Evolutionary conservation across 1,140 invertebrate species (phyloP).

Genomic region (Holcopasites calliopsidis): DNA sequence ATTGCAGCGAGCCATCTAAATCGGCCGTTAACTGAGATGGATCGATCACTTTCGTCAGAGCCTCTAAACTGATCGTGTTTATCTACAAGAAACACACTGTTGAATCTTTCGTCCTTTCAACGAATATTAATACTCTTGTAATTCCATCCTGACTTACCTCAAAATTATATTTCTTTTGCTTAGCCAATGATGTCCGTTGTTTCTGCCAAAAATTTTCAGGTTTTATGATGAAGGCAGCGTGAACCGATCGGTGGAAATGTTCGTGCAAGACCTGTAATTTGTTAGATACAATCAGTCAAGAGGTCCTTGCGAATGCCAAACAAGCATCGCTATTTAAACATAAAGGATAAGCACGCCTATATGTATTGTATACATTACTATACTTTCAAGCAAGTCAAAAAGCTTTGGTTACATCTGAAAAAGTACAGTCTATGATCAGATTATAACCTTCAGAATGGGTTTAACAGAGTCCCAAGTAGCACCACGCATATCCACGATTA

Average conservation of each 20-base stretch:
- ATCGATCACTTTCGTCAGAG: slow-evolving; percentile 94
- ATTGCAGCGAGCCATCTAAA: slow-evolving; percentile 95
- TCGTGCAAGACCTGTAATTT: slow-evolving; percentile 90
- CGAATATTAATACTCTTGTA: neutral
- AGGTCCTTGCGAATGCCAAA: neutral
- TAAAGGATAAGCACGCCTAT: no score
- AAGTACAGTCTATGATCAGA: neutral
- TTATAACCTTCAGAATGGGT: slow-evolving; percentile 91
- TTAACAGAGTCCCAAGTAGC: slow-evolving; percentile 97
- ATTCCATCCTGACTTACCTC: slow-evolving; percentile 85
- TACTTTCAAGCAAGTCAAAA: no score
- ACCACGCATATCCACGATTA: slow-evolving; percentile 97
- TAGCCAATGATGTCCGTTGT: slow-evolving; percentile 96
- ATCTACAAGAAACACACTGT: slow-evolving; percentile 84
- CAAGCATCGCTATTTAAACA: no score
- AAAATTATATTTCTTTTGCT: slow-evolving; percentile 99
- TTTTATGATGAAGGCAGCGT: slow-evolving; percentile 97
- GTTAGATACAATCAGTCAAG: neutral
- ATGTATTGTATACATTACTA: no score
- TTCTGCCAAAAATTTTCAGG: slow-evolving; percentile 99
- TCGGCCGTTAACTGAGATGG: slow-evolving; percentile 94
- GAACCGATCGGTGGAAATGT: slow-evolving; percentile 92
- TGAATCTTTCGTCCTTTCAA: neutral
- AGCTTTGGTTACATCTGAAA: no score
- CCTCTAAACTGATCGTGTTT: slow-evolving; percentile 96